Conservation (phyloP, 2,113 vertebrate genomes). For the Colossoma macropomum region DNA sequence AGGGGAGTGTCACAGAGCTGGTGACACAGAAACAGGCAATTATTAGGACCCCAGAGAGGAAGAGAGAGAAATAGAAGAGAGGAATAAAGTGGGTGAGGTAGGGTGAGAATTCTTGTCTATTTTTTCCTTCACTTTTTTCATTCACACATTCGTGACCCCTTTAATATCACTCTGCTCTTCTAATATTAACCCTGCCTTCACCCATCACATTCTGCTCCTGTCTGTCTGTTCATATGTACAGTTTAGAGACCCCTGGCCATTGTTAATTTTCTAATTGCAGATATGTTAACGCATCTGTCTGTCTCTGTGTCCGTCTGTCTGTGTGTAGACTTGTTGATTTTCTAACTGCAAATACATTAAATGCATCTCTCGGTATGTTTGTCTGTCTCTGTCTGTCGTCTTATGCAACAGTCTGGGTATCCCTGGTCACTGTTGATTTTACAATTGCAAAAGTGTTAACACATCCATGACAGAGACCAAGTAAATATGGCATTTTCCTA, state of each 20-base stretch:
- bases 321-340: background rate
- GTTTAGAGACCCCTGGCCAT: no score
- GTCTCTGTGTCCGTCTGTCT: constrained; percentile 39
- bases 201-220: background rate
- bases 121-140: constrained; percentile 14
- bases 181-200: constrained; percentile 22
- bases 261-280: no score
- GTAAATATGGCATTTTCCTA: no score
- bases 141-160: constrained; percentile 21
- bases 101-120: constrained; percentile 1
- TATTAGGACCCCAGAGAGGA: constrained; percentile 42
- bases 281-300: no score
- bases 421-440: no score
- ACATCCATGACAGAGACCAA: no score
- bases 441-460: no score
- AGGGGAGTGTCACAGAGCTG: constrained; percentile 41
- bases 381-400: background rate
- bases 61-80: constrained; percentile 23
- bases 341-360: no score
- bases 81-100: constrained; percentile 1
- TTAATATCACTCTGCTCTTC: constrained; percentile 19
- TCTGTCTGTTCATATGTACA: background rate
- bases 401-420: no score
- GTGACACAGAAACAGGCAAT: constrained; percentile 60
- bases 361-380: background rate